A percentile compares a stretch with the other conserved stretches of the same genome.
These are phyloP conservation scores for Noctilio leporinus DNA, from an alignment of 2,113 vertebrate species.

Conservation along the genomic window DNA sequence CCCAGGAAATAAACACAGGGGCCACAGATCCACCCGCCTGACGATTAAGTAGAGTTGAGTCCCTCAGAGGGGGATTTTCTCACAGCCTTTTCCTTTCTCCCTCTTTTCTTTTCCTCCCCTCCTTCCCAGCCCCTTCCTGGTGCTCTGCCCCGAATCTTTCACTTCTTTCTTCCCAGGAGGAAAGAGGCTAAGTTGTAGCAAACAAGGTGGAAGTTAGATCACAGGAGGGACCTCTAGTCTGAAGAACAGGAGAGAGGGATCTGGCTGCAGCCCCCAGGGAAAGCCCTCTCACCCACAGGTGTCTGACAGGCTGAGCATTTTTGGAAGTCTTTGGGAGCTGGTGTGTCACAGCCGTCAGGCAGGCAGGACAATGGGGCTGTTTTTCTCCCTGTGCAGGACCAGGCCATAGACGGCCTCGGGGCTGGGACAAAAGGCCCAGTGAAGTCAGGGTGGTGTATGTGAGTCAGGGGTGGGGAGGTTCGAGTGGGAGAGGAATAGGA, in stretches of 20 bases:
- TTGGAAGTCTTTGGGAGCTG: conserved; percentile 49
- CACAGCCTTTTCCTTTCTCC: background rate
- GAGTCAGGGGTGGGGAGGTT: background rate
- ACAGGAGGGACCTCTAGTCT: background rate
- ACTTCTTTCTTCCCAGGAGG: background rate
- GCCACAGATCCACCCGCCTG: background rate
- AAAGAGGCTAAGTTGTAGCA: background rate
- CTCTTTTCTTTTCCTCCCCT: background rate
- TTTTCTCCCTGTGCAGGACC: conserved; percentile 8
- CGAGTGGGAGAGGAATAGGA: background rate
- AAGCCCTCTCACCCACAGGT: background rate
- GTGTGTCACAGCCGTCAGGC: conserved; percentile 18
- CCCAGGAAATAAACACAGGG: background rate
- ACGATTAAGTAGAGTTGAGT: background rate
- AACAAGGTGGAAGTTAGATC: background rate
- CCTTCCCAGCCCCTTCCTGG: background rate
- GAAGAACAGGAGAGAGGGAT: background rate
- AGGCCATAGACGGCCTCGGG: background rate
- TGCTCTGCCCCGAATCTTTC: background rate
- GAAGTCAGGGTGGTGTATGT: background rate
- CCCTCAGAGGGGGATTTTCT: background rate
- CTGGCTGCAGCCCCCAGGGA: background rate
- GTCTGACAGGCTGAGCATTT: conserved; percentile 25
- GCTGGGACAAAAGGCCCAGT: conserved; percentile 54
- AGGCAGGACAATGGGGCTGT: conserved; percentile 48